phyloP scores from a whole-genome alignment of 2,797 vertebrate species.

The Sebastes iracundus region DNA sequence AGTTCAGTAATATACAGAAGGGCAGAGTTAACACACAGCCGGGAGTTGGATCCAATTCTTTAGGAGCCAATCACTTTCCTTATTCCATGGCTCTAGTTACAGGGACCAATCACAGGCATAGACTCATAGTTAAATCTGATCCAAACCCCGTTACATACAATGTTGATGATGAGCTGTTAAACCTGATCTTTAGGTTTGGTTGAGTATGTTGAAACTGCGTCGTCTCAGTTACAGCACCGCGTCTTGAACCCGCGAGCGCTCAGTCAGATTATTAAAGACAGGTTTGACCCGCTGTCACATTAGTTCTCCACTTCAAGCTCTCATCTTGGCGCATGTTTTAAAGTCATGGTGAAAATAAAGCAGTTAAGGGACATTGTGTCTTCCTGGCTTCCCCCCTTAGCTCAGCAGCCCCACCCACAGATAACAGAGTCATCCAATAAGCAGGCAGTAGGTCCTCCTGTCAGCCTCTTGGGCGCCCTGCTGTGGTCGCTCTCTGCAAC shows the following conservation, averaged over 20 bases:
- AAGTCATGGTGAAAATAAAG: not conserved
- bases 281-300: not conserved
- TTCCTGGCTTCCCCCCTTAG: not conserved
- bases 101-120: too few relatives aligned
- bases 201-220: too few relatives aligned
- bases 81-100: too few relatives aligned
- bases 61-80: too few relatives aligned
- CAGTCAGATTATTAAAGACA: not conserved
- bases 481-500: slow-evolving; percentile 37
- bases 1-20: too few relatives aligned
- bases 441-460: slow-evolving; percentile 9
- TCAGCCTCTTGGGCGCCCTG: slow-evolving; percentile 10
- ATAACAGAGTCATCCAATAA: slow-evolving; percentile 26
- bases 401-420: slow-evolving; percentile 3
- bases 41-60: too few relatives aligned
- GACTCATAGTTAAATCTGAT: too few relatives aligned
- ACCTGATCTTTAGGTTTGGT: too few relatives aligned
- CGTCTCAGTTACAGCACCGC: not conserved
- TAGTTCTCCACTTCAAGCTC: not conserved
- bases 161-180: too few relatives aligned
- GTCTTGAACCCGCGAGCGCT: not conserved
- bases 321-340: not conserved
- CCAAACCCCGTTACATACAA: too few relatives aligned
- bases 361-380: not conserved
- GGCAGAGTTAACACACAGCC: too few relatives aligned